A percentile compares a stretch with the other conserved stretches of the same genome.
Evolutionary conservation across 2,797 vertebrate species (phyloP).

Genomic region (Pitangus sulphuratus): DNA sequence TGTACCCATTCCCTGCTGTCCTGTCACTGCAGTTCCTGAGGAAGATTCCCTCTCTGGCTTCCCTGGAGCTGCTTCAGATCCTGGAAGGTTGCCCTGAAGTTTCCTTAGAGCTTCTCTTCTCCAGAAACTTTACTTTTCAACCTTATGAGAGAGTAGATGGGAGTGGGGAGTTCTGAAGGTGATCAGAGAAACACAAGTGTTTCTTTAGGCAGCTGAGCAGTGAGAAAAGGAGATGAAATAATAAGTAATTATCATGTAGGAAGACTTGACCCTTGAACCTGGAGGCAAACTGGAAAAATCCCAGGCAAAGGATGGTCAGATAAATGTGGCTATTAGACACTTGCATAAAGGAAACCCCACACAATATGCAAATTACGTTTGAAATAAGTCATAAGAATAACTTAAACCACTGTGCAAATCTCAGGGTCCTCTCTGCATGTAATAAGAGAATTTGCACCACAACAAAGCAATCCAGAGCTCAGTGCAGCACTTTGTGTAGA

Average conservation of each 20-base stretch:
- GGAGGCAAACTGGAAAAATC: not conserved
- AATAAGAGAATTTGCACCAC: not conserved
- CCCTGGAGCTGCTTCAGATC: not conserved
- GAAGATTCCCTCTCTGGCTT: rapidly evolving
- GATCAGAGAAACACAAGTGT: rapidly evolving
- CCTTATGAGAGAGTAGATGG: not conserved
- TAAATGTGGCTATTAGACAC: not conserved
- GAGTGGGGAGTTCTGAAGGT: not conserved
- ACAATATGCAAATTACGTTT: not conserved
- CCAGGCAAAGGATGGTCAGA: not conserved
- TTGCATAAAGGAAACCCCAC: not conserved
- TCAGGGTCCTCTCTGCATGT: not conserved
- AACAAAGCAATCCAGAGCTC: not conserved
- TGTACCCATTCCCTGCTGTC: not conserved
- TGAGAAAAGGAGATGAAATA: not conserved
- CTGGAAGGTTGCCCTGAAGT: not conserved
- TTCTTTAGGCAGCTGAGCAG: not conserved
- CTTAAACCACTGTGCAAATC: not conserved
- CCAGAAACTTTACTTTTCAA: not conserved
- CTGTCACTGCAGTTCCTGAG: not conserved
- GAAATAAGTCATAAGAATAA: not conserved
- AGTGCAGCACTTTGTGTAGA: not conserved
- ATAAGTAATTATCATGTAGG: not conserved
- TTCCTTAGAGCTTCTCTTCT: not conserved
- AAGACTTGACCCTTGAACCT: not conserved